Evolutionary conservation across 2,113 vertebrate genomes (phyloP), one percentile per base, ranked within the genome.

Genomic region (Cinclus mexicanus): DNA sequence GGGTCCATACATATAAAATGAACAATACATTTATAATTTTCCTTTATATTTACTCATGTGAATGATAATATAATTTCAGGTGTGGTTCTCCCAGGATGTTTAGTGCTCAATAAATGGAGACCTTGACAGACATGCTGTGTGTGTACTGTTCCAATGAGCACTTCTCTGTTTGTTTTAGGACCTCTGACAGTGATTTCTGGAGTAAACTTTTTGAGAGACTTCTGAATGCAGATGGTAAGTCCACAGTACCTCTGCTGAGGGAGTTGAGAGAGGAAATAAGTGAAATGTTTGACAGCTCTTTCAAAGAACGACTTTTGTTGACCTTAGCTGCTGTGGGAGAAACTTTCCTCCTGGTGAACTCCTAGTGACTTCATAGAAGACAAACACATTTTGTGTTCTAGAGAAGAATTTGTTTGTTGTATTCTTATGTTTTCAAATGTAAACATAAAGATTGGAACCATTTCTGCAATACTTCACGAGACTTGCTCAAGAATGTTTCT

Each of bases 161-260:
- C 59, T 83, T 10, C 67, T 97, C 85, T 96, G 0, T 97, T 55
- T 97, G 61, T 92, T 97, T 95, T 93, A 98, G 98, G 96, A 84
- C 84, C 78, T 83, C 65, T 87, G 85, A 83, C 60, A 83, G 87
- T 93, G 97, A 95, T 72, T 94, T 98, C 90, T 98, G 98, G 98
- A 97, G 77, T 90, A 97, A 96, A 59, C 95, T 98, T 95, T 98
- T 98, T 94, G 93, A 72, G 92, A 97, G 90, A 95, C 96, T 98
- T 95, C 97, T 98, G 93, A 98, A 98, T 96, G 87, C 97, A 87
- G 93, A 84, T 91, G 96, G 91, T 63, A 97, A 97, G 92, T 76
- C 96, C 77, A 97, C 98, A 22, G 94, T 96, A 77, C 87, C 91
- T 91, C 95, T 98, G 76, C 97, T 98, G 94, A 93, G 80, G 77